Base-by-base conservation (phyloP, 2,113 vertebrate genomes). In the Agelaius phoeniceus region DNA sequence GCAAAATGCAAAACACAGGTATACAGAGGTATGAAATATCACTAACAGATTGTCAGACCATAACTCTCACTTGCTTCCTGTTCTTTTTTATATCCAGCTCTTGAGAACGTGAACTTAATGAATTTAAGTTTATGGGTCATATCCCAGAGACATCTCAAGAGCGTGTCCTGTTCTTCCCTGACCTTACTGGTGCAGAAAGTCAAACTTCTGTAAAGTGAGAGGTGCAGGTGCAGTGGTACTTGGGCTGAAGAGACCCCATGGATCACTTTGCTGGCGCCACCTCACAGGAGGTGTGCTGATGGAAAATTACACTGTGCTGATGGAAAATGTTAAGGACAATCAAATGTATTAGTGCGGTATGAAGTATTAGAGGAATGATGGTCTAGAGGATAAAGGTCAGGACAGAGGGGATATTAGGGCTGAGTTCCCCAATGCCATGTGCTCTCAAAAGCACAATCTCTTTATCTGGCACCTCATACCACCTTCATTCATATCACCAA, bases 1-100 rank as follows among this genome's bases (percentile, higher is more conserved):
- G 92, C 61, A 95, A 82, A 67, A 91, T 39, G 68, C 86, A 95
- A 94, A 87, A 30, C 18, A 72, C 69, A 95, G 86, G 76, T 75
- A 93, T 46, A 59, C 8, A 41, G 65, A 87, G 67, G 33, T 78
- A 59, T 52, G 83, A 96, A 96, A 84, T 63, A 95, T 14, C 54
- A 52, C 63, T 37, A 80, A 71, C 44, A 88, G 54, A 49, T 15
- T 22, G 16, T 65, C 81, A 71, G 37, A 65, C 16, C n/a, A 39
- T 30, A 71, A 31, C 8, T 55, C 6, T 78, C 49, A 21, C 33
- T 68, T 65, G 23, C 28, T 65, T 85, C 83, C 49, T 80, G 11
- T 4, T 43, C 11, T 46, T 80, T 54, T 71, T 43, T 28, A 20
- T 30, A 62, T 22, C 44, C 18, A 26, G 16, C 39, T 79, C 74